Evolutionary conservation across 1,140 invertebrate genomes (phyloP).

Genomic region (Drosophila teissieri): DNA sequence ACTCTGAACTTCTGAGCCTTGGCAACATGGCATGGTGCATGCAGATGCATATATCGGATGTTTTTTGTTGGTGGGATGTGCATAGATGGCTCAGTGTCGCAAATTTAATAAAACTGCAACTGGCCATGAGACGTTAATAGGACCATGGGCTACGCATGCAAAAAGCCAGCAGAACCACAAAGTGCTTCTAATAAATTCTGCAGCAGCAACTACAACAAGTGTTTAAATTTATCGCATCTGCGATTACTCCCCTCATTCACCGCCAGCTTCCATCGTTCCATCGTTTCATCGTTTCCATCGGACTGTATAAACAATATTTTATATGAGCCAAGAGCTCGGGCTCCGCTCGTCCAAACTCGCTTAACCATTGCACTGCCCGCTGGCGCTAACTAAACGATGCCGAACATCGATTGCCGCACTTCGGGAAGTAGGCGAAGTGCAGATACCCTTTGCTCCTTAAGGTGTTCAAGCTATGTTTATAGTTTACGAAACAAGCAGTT

Average conservation of each 20-base stretch:
- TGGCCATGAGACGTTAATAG: slow-evolving; percentile 49
- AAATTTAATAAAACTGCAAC: slow-evolving; percentile 71
- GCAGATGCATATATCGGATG: not conserved
- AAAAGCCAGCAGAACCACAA: slow-evolving; percentile 73
- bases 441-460: not conserved
- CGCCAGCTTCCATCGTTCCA: slow-evolving; percentile 15
- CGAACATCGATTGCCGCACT: slow-evolving; percentile 28
- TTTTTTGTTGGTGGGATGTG: too few species aligned
- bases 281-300: slow-evolving; percentile 12
- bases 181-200: slow-evolving; percentile 80
- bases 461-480: too few species aligned
- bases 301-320: slow-evolving; percentile 73
- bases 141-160: slow-evolving; percentile 58
- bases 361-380: slow-evolving; percentile 51
- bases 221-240: slow-evolving; percentile 78
- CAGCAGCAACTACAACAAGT: slow-evolving; percentile 78
- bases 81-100: slow-evolving; percentile 33
- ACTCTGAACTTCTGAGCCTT: slow-evolving; percentile 40
- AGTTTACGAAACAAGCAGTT: too few species aligned
- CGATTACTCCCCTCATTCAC: slow-evolving; percentile 44
- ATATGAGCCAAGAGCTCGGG: slow-evolving; percentile 58
- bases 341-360: slow-evolving; percentile 48
- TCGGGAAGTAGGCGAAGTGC: not conserved
- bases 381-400: slow-evolving; percentile 72
- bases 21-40: slow-evolving; percentile 7